phyloP scores from a whole-genome alignment of 2,888 invertebrate genomes.

The Aricia artaxerxes region DNA sequence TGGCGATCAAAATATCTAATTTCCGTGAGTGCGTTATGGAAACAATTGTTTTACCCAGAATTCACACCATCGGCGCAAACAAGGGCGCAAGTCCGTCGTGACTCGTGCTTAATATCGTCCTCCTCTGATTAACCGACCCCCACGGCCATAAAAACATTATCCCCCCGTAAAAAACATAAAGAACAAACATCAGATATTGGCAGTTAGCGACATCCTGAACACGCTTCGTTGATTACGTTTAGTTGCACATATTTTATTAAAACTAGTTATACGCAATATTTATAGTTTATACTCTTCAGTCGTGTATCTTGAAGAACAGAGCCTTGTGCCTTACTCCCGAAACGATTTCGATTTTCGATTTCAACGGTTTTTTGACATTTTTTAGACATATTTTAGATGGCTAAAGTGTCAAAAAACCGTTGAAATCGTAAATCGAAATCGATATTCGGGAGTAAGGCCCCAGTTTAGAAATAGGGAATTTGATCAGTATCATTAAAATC shows the following conservation, averaged over 20 bases:
- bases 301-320: background rate
- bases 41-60: background rate
- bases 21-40: background rate
- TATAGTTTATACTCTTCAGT: background rate
- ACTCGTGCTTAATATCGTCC: conserved; percentile 70
- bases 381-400: too few relatives aligned
- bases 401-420: too few relatives aligned
- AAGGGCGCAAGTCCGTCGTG: conserved; percentile 42
- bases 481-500: background rate
- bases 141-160: conserved; percentile 78
- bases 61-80: conserved; percentile 5
- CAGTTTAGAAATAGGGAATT: too few relatives aligned
- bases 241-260: conserved; percentile 36
- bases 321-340: too few relatives aligned
- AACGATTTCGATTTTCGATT: too few relatives aligned
- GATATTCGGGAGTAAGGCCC: too few relatives aligned
- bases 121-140: conserved; percentile 73
- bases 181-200: conserved; percentile 78
- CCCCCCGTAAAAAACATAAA: conserved; percentile 79
- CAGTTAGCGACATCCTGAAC: conserved; percentile 71
- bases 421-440: too few relatives aligned
- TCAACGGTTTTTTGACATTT: too few relatives aligned
- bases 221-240: conserved; percentile 69
- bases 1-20: background rate
- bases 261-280: background rate